phyloP scores from a whole-genome alignment of 2,888 invertebrate genomes.

The Amphipoea lucens region DNA sequence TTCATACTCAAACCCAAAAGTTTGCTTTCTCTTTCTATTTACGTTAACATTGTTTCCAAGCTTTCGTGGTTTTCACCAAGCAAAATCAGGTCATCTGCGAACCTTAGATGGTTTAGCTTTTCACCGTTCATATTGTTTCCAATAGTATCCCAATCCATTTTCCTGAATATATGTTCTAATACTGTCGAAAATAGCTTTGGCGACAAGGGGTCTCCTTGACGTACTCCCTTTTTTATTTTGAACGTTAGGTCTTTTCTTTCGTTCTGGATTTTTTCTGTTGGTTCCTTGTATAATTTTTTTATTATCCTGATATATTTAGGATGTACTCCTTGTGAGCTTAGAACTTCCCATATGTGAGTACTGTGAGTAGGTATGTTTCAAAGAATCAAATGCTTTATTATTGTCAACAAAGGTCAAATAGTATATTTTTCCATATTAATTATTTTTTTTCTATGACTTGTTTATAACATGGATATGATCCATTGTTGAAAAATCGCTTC shows the following conservation, averaged over 20 bases:
- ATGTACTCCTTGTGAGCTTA: neutral
- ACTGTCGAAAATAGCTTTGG: neutral
- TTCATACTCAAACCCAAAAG: no score
- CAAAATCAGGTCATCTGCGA: no score
- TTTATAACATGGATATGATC: neutral
- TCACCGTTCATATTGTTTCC: no score
- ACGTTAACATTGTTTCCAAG: no score
- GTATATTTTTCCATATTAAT: neutral
- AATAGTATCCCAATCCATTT: neutral
- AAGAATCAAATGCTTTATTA: neutral
- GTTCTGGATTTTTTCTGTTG: neutral
- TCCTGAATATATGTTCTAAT: neutral
- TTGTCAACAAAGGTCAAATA: neutral
- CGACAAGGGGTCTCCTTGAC: neutral
- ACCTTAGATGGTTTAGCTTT: no score
- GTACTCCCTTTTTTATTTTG: neutral
- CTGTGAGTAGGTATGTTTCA: neutral
- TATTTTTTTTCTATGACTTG: neutral
- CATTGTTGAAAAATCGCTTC: neutral
- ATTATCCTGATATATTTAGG: neutral
- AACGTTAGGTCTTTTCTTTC: neutral
- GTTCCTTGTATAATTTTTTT: neutral
- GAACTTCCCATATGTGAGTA: neutral
- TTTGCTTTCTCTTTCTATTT: no score
- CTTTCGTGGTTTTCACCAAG: no score